Evolutionary conservation across 1,140 invertebrate species (phyloP).

Genomic region (Pseudomyrmex cubaensis): DNA sequence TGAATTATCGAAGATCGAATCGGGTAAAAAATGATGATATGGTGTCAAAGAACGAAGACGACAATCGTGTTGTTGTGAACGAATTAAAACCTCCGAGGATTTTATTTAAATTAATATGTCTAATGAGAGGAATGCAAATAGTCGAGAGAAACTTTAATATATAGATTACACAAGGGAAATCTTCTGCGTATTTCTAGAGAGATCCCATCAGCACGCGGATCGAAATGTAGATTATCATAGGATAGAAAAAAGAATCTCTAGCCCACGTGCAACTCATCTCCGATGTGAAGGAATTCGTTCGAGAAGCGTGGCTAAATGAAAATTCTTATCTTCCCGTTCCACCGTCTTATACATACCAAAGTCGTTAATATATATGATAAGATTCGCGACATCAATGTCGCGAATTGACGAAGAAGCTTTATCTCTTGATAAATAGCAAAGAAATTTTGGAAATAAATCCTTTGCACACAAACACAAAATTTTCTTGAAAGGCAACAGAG

Average conservation of each 20-base stretch:
- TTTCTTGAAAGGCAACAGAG: no score
- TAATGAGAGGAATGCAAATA: neutral
- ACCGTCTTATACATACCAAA: slow-evolving; percentile 22
- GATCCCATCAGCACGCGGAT: slow-evolving; percentile 13
- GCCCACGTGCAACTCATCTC: slow-evolving; percentile 43
- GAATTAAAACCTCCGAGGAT: neutral
- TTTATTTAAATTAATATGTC: neutral
- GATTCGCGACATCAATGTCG: slow-evolving; percentile 26
- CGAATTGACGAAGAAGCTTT: neutral
- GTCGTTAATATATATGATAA: slow-evolving; percentile 45
- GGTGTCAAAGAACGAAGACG: neutral
- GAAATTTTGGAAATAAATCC: no score
- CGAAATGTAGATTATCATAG: slow-evolving; percentile 44
- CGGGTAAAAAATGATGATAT: neutral
- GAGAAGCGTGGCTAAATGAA: slow-evolving; percentile 54
- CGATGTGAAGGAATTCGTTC: slow-evolving; percentile 20
- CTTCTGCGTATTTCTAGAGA: slow-evolving; percentile 1
- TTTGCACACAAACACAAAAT: no score
- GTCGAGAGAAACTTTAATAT: slow-evolving; percentile 8
- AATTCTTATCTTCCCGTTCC: slow-evolving; percentile 48
- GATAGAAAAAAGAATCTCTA: neutral
- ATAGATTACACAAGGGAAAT: neutral
- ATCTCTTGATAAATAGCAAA: no score
- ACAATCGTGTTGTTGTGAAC: neutral
- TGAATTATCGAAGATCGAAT: slow-evolving; percentile 8